Percentiles rank a stretch among this genome's conserved stretches.
phyloP scores from a whole-genome alignment of 2,113 vertebrate species.

The Ariopsis seemanni region DNA sequence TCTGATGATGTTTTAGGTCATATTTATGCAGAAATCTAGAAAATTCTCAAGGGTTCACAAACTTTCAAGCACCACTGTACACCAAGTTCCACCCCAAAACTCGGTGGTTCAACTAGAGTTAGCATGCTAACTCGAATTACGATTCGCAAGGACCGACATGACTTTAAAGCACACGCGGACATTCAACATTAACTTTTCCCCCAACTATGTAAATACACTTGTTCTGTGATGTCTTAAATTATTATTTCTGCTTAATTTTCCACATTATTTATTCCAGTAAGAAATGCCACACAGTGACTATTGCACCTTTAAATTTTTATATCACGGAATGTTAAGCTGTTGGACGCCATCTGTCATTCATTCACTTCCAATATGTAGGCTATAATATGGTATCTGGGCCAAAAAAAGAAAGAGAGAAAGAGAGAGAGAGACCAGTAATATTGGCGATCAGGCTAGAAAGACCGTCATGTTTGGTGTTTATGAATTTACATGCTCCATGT shows the following conservation, averaged over 20 bases:
- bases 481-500: neutral
- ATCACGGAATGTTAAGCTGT: neutral
- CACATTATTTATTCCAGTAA: neutral
- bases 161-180: neutral
- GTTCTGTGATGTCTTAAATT: neutral
- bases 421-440: neutral
- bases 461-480: neutral
- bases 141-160: neutral
- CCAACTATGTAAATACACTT: no score
- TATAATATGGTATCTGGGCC: neutral
- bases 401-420: neutral
- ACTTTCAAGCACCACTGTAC: no score
- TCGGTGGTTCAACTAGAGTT: neutral
- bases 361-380: conserved; percentile 11
- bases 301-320: neutral
- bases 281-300: neutral
- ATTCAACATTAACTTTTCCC: no score
- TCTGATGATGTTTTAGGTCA: no score
- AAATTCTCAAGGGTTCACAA: no score
- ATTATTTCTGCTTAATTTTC: neutral
- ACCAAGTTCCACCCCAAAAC: neutral
- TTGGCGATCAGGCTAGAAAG: neutral
- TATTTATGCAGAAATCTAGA: no score
- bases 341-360: conserved; percentile 33
- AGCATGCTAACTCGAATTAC: neutral